These are phyloP conservation scores for Drosophila demipolita DNA, from an alignment of 2,888 invertebrate species.

Conservation along the genomic window DNA sequence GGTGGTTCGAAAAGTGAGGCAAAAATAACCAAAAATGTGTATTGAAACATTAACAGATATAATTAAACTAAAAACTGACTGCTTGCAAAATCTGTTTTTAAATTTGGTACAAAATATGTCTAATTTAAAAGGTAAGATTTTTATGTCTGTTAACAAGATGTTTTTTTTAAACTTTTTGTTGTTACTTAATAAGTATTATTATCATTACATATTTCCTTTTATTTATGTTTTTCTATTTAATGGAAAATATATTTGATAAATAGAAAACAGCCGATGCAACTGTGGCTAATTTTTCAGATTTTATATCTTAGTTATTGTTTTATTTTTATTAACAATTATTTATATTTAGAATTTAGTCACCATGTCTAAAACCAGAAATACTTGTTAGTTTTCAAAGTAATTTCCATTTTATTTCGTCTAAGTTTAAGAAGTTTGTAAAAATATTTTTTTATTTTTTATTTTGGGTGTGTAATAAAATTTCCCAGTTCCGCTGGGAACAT, in stretches of 20 bases:
- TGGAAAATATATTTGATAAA: background rate
- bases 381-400: background rate
- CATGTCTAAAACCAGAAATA: background rate
- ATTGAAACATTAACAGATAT: background rate
- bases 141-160: background rate
- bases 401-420: background rate
- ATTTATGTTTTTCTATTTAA: background rate
- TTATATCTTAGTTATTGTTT: background rate
- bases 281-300: background rate
- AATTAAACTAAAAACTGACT: background rate
- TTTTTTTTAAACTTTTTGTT: background rate
- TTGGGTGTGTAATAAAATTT: background rate
- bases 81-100: background rate
- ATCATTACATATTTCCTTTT: background rate
- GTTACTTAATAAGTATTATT: background rate
- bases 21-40: background rate
- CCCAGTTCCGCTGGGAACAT: background rate
- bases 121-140: background rate
- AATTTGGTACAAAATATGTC: too few species aligned
- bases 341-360: background rate
- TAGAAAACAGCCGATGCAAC: background rate
- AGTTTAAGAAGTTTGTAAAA: background rate
- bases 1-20: conserved; percentile 8
- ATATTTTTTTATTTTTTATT: background rate
- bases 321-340: background rate